phyloP scores from a whole-genome alignment of 2,888 invertebrate genomes.

The Nebria salina region DNA sequence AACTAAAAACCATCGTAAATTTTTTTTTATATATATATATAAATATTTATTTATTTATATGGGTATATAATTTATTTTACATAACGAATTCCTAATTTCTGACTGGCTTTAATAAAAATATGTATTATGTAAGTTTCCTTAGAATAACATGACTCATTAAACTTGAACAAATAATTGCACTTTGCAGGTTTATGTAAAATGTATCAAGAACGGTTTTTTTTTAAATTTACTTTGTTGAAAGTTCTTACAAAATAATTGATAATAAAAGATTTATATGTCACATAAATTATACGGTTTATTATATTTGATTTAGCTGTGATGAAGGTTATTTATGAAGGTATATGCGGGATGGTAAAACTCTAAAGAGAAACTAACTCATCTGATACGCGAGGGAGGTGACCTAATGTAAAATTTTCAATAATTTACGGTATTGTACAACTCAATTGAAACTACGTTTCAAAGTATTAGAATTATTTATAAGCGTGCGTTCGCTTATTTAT shows the following conservation, averaged over 20 bases:
- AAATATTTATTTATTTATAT: neutral
- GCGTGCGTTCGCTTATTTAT: neutral
- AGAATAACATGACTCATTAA: neutral
- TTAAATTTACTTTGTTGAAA: too few relatives aligned
- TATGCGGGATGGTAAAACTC: neutral
- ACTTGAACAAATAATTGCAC: neutral
- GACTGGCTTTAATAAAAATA: neutral
- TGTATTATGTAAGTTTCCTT: neutral
- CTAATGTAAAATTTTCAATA: constrained; percentile 42
- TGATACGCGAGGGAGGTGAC: constrained; percentile 8
- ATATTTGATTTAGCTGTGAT: neutral
- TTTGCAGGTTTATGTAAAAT: neutral
- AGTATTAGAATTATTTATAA: neutral
- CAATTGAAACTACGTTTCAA: neutral
- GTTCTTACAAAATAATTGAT: too few relatives aligned
- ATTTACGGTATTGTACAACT: constrained; percentile 25
- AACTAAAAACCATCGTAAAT: too few relatives aligned
- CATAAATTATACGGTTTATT: neutral
- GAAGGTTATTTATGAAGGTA: neutral
- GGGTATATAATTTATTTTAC: neutral
- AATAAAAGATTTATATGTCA: neutral
- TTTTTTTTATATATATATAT: too few relatives aligned
- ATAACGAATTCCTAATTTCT: neutral
- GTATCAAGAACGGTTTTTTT: too few relatives aligned
- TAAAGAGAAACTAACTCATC: constrained; percentile 10